Evolutionary conservation across 2,888 invertebrate genomes (phyloP).

Genomic region (Plutella xylostella): DNA sequence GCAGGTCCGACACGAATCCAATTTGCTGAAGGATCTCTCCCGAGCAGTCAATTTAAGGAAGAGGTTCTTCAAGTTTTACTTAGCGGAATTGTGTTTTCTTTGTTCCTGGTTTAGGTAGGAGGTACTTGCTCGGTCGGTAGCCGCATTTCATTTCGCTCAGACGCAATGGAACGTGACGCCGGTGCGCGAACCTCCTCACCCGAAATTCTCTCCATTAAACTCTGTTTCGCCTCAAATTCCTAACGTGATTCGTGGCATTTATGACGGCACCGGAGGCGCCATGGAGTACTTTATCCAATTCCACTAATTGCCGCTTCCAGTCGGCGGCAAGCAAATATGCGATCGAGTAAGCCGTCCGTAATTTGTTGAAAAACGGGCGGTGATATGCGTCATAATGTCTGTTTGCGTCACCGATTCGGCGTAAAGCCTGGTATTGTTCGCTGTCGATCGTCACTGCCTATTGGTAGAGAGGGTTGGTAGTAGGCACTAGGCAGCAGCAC

Average conservation of each 20-base stretch:
- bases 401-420: too few species aligned
- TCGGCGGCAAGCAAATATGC: background rate
- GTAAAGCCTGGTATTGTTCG: too few species aligned
- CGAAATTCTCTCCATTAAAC: slow-evolving; percentile 19
- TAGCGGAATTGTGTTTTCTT: background rate
- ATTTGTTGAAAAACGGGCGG: background rate
- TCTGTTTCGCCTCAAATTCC: background rate
- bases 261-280: background rate
- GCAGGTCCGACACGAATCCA: too few species aligned
- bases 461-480: background rate
- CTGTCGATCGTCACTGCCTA: background rate
- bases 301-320: slow-evolving; percentile 2
- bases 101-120: too few species aligned
- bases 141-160: slow-evolving; percentile 36
- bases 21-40: background rate
- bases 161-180: slow-evolving; percentile 43
- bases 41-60: background rate
- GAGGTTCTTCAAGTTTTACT: background rate
- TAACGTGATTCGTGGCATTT: background rate
- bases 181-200: slow-evolving; percentile 40
- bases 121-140: background rate
- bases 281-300: background rate
- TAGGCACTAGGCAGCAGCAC: background rate
- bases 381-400: background rate
- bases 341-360: background rate